These are phyloP conservation scores for Stenurella melanura DNA, from an alignment of 2,888 invertebrate genomes.

Conservation along the genomic window DNA sequence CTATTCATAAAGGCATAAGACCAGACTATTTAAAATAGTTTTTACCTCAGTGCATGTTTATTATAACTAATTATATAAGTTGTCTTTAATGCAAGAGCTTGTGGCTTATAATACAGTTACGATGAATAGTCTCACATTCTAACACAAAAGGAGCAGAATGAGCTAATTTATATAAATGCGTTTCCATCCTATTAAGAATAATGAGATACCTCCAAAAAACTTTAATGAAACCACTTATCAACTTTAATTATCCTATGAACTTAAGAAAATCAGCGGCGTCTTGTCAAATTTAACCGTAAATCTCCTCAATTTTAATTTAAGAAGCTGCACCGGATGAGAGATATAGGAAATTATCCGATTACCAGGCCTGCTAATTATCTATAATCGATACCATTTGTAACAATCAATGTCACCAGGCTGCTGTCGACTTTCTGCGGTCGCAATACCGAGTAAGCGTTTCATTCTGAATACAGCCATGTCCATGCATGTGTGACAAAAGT, in stretches of 20 bases:
- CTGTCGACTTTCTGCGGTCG: constrained; percentile 43
- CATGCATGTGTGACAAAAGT: constrained; percentile 33
- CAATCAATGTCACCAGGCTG: constrained; percentile 53
- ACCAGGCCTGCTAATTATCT: constrained; percentile 42
- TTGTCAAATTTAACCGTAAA: neutral
- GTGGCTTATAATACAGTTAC: neutral
- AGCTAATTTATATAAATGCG: constrained; percentile 2
- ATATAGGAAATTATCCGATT: constrained; percentile 28
- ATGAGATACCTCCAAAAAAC: neutral
- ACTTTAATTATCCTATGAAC: neutral
- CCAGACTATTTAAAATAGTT: neutral
- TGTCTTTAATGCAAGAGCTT: neutral
- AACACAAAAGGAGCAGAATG: neutral
- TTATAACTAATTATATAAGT: neutral
- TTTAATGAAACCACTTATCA: constrained; percentile 1
- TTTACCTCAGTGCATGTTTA: neutral
- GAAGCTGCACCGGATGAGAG: constrained; percentile 11
- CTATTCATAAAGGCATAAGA: neutral
- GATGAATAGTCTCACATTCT: neutral
- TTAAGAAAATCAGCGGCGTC: neutral
- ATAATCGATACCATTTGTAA: constrained; percentile 57
- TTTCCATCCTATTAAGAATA: neutral
- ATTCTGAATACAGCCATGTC: neutral
- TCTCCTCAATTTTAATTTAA: constrained; percentile 7
- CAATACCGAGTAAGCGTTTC: constrained; percentile 19